Evolutionary conservation across 2,113 vertebrate genomes (phyloP), one percentile per base, ranked within the genome.

Genomic region (Gadus chalcogrammus): DNA sequence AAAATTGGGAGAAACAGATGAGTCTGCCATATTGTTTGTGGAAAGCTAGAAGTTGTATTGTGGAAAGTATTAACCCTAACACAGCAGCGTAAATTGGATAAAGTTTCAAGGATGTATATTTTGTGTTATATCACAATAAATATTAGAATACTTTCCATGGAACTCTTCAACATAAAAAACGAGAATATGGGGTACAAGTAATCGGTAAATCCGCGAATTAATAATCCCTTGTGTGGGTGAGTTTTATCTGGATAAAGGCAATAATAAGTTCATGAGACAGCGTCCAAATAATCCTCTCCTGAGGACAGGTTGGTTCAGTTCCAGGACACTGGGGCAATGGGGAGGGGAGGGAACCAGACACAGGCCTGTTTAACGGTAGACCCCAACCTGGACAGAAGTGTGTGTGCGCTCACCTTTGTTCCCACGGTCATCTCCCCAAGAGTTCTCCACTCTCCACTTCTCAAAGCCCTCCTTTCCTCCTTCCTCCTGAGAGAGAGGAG

Each of bases 381-480:
- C 8, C 9, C 42, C n/a, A 15, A 18, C 16, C 56, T n/a, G 56
- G 17, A 18, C 53, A n/a, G 58, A 59, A 59, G 53, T 27, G 66
- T 55, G 66, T 55, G 13, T 16, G 18, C 13, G 59, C 65, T 80
- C 90, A 98, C 97, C 96, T 97, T 99, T 98, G 88, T 96, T 94
- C 70, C 97, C 97, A 75, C 96, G 95, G 78, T 99, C 96, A 79
- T 98, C 97, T 13, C 97, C 97, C 96, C 97, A 99, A 7, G 97
- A 99, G 85, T 99, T 99, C 82, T 99, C 96, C 82, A 98, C 97
- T 88, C 95, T 93, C 96, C 96, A 99, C 70, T 99, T 99, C 73
- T 94, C 88, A 69, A 89, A 97, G n/a, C 89, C 93, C 17, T 95
- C 93, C 75, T 94, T 93, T 31, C 81, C 93, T 31, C 81, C 93